phyloP scores from a whole-genome alignment of 2,797 vertebrate species.

The Todus mexicanus region DNA sequence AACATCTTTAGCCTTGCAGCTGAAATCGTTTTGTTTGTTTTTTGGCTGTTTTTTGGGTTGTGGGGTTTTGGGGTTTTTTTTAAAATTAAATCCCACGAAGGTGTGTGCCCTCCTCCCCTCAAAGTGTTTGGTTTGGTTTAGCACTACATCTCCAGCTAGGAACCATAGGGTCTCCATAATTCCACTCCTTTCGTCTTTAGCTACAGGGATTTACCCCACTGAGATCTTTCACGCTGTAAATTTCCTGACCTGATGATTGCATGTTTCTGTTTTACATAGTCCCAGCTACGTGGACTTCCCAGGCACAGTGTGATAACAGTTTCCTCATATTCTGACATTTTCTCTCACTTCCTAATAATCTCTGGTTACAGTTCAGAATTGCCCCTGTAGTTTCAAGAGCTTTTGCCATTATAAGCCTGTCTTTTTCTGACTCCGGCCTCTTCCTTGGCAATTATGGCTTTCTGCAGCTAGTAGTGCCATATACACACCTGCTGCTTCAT shows the following conservation, averaged over 20 bases:
- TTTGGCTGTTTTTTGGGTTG: too few species aligned
- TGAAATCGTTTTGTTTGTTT: neutral
- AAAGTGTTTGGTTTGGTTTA: neutral
- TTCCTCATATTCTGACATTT: neutral
- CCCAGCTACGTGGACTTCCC: neutral
- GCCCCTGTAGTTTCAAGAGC: neutral
- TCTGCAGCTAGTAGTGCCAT: neutral
- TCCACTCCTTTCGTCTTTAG: neutral
- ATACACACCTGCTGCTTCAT: neutral
- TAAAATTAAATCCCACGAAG: neutral
- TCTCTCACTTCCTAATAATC: neutral
- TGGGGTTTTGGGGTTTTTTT: too few species aligned
- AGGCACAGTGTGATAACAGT: neutral
- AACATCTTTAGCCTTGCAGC: neutral
- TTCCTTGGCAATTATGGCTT: neutral
- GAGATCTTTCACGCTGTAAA: neutral
- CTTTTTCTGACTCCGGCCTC: neutral
- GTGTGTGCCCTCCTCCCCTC: fast-evolving
- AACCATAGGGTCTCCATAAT: neutral
- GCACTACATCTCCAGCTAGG: neutral
- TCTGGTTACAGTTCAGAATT: neutral
- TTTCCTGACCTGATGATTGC: neutral
- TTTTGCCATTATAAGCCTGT: neutral
- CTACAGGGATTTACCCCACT: neutral
- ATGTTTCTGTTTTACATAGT: neutral